A percentile compares a stretch with the other conserved stretches of the same genome.
These are phyloP conservation scores for Mantis religiosa DNA, from an alignment of 2,888 invertebrate species.

Conservation along the genomic window DNA sequence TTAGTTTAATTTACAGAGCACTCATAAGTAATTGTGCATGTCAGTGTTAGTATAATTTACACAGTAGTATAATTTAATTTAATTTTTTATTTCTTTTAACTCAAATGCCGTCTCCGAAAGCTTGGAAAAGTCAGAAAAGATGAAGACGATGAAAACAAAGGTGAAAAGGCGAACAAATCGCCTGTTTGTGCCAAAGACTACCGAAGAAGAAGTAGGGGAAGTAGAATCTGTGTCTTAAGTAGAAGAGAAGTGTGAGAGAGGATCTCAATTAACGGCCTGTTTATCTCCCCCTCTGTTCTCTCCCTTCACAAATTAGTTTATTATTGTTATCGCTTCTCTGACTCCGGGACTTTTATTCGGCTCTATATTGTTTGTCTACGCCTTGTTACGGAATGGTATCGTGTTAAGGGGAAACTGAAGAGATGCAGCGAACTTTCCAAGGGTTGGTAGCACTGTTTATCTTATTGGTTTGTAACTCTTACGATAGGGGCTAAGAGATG, in stretches of 20 bases:
- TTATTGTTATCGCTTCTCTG: neutral
- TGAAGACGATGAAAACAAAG: neutral
- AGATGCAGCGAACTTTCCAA: neutral
- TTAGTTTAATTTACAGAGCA: too few species aligned
- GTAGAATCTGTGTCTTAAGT: neutral
- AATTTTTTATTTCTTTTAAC: too few species aligned
- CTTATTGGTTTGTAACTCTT: neutral
- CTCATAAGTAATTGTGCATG: too few species aligned
- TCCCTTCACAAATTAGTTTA: neutral
- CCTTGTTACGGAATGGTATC: neutral
- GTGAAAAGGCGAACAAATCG: neutral
- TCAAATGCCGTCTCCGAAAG: too few species aligned
- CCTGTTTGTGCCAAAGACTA: neutral
- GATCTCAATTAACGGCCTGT: neutral
- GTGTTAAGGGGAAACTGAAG: neutral
- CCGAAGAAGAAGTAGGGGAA: neutral
- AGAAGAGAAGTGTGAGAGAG: neutral
- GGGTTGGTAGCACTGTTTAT: neutral
- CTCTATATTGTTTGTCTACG: neutral
- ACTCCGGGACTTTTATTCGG: neutral
- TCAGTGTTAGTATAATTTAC: too few species aligned
- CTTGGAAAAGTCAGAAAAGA: too few species aligned
- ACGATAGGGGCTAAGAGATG: neutral
- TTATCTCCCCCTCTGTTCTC: neutral
- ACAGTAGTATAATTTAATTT: too few species aligned